A percentile compares a stretch with the other conserved stretches of the same genome.
phyloP scores from a whole-genome alignment of 2,113 vertebrate species.

The Sminthopsis crassicaudata region DNA sequence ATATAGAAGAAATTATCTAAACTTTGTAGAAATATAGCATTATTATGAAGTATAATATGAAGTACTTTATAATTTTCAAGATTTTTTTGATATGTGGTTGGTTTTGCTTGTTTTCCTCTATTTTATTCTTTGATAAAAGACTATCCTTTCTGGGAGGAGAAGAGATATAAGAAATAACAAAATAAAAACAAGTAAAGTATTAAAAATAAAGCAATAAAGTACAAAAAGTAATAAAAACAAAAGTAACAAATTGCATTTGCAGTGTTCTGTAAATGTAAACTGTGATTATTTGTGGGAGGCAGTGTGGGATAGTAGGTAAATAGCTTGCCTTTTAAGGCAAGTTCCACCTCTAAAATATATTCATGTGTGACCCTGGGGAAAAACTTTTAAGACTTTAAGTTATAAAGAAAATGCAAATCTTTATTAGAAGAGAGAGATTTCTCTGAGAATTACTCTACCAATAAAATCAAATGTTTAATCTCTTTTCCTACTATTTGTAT shows the following conservation, averaged over 20 bases:
- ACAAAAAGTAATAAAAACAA: background rate
- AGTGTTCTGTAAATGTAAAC: background rate
- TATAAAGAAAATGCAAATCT: background rate
- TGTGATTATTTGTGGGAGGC: background rate
- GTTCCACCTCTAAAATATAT: background rate
- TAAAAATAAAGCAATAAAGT: too few species aligned
- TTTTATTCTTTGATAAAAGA: background rate
- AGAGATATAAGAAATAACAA: background rate
- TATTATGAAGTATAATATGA: background rate
- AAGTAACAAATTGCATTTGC: background rate
- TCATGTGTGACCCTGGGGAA: background rate
- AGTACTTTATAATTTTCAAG: background rate
- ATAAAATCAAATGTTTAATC: background rate
- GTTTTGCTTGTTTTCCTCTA: background rate
- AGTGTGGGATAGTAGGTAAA: background rate
- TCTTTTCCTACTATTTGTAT: background rate
- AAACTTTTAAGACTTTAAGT: background rate
- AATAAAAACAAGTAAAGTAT: too few species aligned
- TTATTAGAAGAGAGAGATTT: background rate
- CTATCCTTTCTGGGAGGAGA: background rate
- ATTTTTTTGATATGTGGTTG: background rate
- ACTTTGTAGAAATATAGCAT: background rate
- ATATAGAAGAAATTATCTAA: background rate
- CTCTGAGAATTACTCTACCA: background rate
- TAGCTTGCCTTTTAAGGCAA: background rate